Percentiles rank a stretch among this genome's conserved stretches.
phyloP scores from a whole-genome alignment of 2,797 vertebrate genomes.

The Pitangus sulphuratus region DNA sequence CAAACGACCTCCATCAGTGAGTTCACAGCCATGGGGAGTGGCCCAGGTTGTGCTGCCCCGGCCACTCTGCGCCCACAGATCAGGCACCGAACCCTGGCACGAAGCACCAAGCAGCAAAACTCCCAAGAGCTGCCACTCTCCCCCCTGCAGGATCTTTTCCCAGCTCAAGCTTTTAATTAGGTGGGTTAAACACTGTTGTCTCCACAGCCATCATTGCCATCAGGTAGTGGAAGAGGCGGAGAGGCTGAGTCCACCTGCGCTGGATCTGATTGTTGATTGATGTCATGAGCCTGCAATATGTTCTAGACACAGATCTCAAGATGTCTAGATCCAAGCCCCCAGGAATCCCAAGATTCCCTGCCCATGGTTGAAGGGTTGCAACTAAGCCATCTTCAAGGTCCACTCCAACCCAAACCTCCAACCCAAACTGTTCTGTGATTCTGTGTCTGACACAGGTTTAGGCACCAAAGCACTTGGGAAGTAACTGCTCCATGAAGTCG shows the following conservation, averaged over 20 bases:
- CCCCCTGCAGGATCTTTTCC: background rate
- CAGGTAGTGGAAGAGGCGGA: background rate
- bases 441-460: background rate
- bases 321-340: background rate
- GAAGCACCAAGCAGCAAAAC: accelerated
- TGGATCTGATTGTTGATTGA: background rate
- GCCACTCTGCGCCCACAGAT: background rate
- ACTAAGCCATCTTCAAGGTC: background rate
- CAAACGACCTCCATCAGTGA: background rate
- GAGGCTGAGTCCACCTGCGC: background rate
- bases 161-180: background rate
- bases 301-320: background rate
- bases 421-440: background rate
- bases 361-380: too few species aligned
- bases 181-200: background rate
- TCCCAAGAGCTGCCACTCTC: background rate
- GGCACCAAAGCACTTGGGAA: background rate
- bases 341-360: background rate
- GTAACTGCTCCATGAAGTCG: background rate
- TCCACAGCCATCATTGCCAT: accelerated
- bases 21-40: background rate
- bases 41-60: background rate
- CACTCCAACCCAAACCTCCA: background rate
- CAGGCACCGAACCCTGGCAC: background rate
- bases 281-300: background rate